These are phyloP conservation scores for Zenarchopterus dispar DNA, from an alignment of 2,797 vertebrate genomes.

Conservation along the genomic window DNA sequence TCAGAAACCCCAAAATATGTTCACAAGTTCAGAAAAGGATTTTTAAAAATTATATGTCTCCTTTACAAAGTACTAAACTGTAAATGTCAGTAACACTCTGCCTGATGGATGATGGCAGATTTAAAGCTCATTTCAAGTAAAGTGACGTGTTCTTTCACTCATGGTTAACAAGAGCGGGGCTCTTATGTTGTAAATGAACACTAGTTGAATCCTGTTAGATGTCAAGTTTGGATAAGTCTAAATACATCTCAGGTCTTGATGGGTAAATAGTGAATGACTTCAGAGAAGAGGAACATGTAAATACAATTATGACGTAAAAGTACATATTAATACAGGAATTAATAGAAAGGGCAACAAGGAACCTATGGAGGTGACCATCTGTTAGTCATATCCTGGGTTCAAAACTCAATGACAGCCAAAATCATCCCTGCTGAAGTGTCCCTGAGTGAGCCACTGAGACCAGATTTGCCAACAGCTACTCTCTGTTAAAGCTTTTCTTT, in stretches of 20 bases:
- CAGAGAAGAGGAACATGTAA: not conserved
- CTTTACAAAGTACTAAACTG: no score
- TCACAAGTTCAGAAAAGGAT: no score
- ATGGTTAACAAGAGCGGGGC: not conserved
- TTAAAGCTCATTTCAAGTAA: constrained; percentile 30
- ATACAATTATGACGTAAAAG: not conserved
- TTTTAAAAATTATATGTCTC: no score
- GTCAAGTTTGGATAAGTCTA: not conserved
- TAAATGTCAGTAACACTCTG: no score
- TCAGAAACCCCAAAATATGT: no score
- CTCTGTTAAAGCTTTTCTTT: not conserved
- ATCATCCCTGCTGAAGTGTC: constrained; percentile 13
- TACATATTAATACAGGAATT: not conserved
- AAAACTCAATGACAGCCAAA: constrained; percentile 8
- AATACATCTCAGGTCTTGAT: not conserved
- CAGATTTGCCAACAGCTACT: not conserved
- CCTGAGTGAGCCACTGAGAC: not conserved
- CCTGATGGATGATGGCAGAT: constrained; percentile 1
- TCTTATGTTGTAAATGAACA: not conserved
- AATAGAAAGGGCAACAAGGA: not conserved
- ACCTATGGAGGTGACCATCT: constrained; percentile 17
- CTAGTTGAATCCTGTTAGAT: not conserved
- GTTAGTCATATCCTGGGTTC: constrained; percentile 15
- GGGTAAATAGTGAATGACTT: no score
- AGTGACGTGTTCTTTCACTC: not conserved